Conservation (phyloP, 2,113 vertebrate species). For the Pampusana beccarii region DNA sequence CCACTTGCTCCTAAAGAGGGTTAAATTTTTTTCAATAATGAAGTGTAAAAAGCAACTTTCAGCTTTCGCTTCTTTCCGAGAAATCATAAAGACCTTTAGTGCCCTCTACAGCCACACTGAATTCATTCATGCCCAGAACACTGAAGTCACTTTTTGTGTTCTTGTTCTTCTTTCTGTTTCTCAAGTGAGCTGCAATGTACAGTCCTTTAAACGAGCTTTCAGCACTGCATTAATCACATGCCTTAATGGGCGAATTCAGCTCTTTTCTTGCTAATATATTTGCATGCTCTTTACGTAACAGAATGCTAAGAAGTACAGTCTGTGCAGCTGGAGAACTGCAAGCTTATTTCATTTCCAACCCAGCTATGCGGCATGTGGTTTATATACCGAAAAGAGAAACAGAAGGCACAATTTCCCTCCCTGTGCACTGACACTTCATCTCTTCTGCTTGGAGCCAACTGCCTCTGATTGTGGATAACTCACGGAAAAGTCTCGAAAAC, state of each 20-base stretch:
- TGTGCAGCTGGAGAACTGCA: conserved; percentile 37
- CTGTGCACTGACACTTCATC: not conserved
- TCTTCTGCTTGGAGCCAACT: conserved; percentile 1
- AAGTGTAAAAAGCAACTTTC: not conserved
- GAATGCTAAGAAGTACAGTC: not conserved
- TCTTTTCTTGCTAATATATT: not conserved
- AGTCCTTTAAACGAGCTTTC: conserved; percentile 49
- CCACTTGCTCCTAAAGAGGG: conserved; percentile 26
- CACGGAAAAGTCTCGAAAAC: not conserved
- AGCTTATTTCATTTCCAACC: not conserved
- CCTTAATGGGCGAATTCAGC: conserved; percentile 37
- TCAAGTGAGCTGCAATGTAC: not conserved
- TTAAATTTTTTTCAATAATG: not conserved
- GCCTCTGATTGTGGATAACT: not conserved
- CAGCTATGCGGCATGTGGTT: not conserved
- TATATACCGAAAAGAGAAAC: not conserved
- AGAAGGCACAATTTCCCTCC: conserved; percentile 19
- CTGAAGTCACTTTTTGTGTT: not conserved
- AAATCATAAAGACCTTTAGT: conserved; percentile 59
- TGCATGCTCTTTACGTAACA: conserved; percentile 1
- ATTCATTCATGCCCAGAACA: fast-evolving
- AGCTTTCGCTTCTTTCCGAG: not conserved
- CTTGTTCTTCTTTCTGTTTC: not conserved
- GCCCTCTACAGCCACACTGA: conserved; percentile 56
- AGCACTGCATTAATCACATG: conserved; percentile 65